These are phyloP conservation scores for Florisuga fusca DNA, from an alignment of 2,797 vertebrate species.

Conservation along the genomic window DNA sequence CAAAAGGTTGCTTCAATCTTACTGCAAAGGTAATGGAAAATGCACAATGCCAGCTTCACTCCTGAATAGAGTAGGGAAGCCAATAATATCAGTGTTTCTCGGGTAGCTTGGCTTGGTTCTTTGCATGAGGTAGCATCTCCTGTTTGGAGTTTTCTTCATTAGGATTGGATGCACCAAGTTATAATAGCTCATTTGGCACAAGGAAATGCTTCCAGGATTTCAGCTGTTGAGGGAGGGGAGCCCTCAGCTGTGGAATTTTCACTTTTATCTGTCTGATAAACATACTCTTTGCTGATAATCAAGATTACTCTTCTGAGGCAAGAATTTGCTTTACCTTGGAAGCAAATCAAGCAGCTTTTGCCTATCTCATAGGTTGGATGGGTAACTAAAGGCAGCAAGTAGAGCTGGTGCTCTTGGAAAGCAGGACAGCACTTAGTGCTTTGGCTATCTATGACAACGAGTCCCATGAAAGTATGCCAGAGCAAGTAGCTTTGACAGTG, in stretches of 20 bases:
- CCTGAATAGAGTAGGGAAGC: background rate
- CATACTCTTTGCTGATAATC: background rate
- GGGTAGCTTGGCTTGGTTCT: background rate
- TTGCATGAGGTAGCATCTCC: background rate
- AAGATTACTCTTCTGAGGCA: background rate
- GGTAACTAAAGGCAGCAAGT: background rate
- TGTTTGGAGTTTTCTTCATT: background rate
- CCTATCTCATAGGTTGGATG: background rate
- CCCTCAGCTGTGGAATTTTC: background rate
- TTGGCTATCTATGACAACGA: background rate
- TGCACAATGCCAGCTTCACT: background rate
- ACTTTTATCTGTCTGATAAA: background rate
- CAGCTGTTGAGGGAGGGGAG: background rate
- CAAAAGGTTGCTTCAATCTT: conserved; percentile 92
- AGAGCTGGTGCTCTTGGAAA: background rate
- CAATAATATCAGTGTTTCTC: background rate
- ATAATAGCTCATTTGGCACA: background rate
- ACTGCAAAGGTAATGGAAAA: conserved; percentile 87
- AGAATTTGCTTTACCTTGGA: conserved; percentile 14
- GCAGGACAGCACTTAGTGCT: background rate
- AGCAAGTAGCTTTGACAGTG: background rate
- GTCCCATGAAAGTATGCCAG: background rate
- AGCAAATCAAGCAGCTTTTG: background rate
- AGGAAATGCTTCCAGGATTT: background rate
- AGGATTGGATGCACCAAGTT: background rate